phyloP scores from a whole-genome alignment of 1,140 invertebrate genomes.

The Bombus superbus region DNA sequence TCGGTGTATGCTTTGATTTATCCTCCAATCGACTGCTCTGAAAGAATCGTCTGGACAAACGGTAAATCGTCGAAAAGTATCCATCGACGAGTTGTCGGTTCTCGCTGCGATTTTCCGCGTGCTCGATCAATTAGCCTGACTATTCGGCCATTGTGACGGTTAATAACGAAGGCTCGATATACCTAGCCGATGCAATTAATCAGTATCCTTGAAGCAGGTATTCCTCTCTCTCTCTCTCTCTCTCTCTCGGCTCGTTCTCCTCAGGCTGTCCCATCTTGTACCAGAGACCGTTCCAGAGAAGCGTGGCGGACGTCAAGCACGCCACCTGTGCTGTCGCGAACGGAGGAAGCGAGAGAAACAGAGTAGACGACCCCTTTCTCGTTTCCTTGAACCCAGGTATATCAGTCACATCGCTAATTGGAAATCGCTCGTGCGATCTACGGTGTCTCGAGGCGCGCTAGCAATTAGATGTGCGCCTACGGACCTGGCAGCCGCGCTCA shows the following conservation, averaged over 20 bases:
- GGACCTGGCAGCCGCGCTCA: slow-evolving; percentile 29
- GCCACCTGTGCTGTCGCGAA: slow-evolving; percentile 49
- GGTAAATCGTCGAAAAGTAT: background rate
- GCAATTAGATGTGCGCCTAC: slow-evolving; percentile 59
- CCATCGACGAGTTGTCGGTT: background rate
- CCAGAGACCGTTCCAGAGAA: slow-evolving; percentile 10
- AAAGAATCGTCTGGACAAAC: no score
- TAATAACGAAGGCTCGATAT: slow-evolving; percentile 40
- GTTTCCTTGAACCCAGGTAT: slow-evolving; percentile 65
- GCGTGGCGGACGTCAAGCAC: slow-evolving; percentile 41
- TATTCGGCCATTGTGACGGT: slow-evolving; percentile 24
- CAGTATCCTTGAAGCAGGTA: slow-evolving; percentile 41
- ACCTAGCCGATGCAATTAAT: slow-evolving; percentile 50
- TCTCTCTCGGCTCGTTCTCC: background rate
- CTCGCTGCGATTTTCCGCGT: background rate
- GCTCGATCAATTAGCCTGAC: slow-evolving; percentile 43
- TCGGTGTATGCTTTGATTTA: background rate
- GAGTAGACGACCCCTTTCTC: slow-evolving; percentile 58
- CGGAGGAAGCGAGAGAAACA: slow-evolving; percentile 1
- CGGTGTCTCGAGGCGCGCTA: slow-evolving; percentile 56
- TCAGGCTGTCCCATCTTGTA: background rate
- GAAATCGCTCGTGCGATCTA: slow-evolving; percentile 66
- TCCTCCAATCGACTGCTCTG: no score
- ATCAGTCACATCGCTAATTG: slow-evolving; percentile 69
- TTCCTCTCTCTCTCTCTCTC: background rate